Base-by-base conservation (phyloP, 92 coral and sea anemone species). In the Umimayanthus kanabou region DNA sequence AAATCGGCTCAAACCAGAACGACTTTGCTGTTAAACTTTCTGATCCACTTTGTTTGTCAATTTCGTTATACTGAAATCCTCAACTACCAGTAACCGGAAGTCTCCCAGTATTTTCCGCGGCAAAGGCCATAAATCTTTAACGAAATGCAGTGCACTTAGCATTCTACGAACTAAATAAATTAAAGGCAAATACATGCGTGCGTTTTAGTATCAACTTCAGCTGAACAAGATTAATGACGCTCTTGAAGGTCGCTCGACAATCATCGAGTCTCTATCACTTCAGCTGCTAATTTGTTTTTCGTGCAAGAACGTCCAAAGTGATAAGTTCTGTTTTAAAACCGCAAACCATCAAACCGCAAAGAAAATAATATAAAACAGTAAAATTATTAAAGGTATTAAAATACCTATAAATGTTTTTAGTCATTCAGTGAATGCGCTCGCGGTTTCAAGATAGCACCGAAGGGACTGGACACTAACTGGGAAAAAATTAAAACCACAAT, bases 91-190 rank as follows among this genome's bases (percentile, higher is more conserved):
- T 81, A 42, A 40, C 86, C 30, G 78, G 67, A 83, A 45, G 58
- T 69, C 15, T n/a, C 29, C 43, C 76, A 83, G 66, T 3, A 39
- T 83, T 53, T 30, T 73, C 67, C 11, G 71, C 78, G 87, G 87
- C 87, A 47, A 43, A 83, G 42, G 6, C 87, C 87, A 83, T 83
- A 71, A 83, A 83, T 83, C 79, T 83, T 83, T 83, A 83, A 83
- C 87, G 76, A 83, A 70, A 72, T 26, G 65, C 87, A 69, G 2
- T 13, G 18, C 18, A 14, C 76, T 23, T 57, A 55, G 73, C 65
- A 57, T 29, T 65, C 42, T 69, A 82, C 77, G 73, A 25, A 8
- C 40, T 47, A 29, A 42, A 69, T 69, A 42, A 66, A 43, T 70
- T 15, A 53, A 45, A 69, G 69, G 15, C 66, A 47, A 71, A 71